These are phyloP conservation scores for Callyntrura sp. DNA, from an alignment of 2,888 invertebrate species.

Conservation along the genomic window DNA sequence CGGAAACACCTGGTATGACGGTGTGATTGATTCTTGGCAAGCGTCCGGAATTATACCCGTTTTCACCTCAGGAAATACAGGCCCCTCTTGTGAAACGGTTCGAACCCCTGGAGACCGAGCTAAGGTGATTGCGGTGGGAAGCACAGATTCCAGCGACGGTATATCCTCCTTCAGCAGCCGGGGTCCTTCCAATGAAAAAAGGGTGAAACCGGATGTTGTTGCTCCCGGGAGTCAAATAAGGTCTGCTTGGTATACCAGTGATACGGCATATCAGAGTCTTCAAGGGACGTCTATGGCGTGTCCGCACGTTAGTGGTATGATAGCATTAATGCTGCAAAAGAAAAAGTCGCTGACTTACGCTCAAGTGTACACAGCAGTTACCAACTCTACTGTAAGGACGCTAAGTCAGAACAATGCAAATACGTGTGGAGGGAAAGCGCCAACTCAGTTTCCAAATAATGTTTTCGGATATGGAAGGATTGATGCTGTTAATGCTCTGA, in stretches of 20 bases:
- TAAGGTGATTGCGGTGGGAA: slow-evolving; percentile 37
- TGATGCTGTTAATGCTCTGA: slow-evolving; percentile 33
- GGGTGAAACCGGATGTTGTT: slow-evolving; percentile 14
- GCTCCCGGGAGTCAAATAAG: slow-evolving; percentile 61
- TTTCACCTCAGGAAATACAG: slow-evolving; percentile 60
- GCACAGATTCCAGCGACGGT: slow-evolving; percentile 45
- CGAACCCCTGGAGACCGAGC: slow-evolving; percentile 41
- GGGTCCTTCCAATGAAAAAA: slow-evolving; percentile 39
- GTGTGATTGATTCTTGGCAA: slow-evolving; percentile 54
- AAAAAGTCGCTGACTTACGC: slow-evolving; percentile 51
- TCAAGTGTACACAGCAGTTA: slow-evolving; percentile 14
- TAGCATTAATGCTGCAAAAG: slow-evolving; percentile 36
- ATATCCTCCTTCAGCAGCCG: slow-evolving; percentile 60
- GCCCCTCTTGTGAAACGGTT: slow-evolving; percentile 50
- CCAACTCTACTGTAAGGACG: slow-evolving; percentile 1
- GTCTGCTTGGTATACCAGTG: slow-evolving; percentile 43
- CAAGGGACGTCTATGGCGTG: slow-evolving; percentile 59
- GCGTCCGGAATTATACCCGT: slow-evolving; percentile 27
- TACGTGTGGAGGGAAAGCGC: neutral
- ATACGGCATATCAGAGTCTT: slow-evolving; percentile 51
- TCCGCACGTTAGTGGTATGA: slow-evolving; percentile 60
- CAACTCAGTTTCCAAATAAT: slow-evolving; percentile 40
- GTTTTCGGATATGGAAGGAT: slow-evolving; percentile 45
- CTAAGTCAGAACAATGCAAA: slow-evolving; percentile 13
- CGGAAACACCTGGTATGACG: slow-evolving; percentile 42